Evolutionary conservation across 2,113 vertebrate species (phyloP).

Genomic region (Pao palembangensis): DNA sequence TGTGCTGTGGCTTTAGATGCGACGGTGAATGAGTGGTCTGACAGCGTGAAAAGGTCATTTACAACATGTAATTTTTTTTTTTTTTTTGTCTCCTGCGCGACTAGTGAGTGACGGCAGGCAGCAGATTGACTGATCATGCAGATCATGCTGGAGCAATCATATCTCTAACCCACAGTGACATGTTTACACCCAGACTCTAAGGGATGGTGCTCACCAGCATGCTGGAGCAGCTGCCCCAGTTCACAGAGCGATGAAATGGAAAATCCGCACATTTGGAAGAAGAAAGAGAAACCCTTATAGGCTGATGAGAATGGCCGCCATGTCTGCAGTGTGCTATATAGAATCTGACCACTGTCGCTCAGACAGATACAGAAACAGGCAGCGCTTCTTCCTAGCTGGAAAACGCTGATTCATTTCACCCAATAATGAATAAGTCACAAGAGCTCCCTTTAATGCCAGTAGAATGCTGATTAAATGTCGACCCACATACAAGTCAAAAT

Average conservation of each 20-base stretch:
- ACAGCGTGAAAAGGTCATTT: too few species aligned
- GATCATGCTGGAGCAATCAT: conserved; percentile 29
- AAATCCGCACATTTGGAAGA: conserved; percentile 1
- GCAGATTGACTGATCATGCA: conserved; percentile 30
- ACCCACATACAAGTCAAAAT: conserved; percentile 48
- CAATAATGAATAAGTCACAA: conserved; percentile 65
- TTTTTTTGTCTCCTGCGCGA: conserved; percentile 5
- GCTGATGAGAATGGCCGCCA: too few species aligned
- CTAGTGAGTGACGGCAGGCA: conserved; percentile 12
- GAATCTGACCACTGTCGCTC: neutral
- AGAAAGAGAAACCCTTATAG: conserved; percentile 10
- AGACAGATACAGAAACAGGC: conserved; percentile 29
- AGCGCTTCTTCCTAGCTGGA: conserved; percentile 43
- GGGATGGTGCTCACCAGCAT: conserved; percentile 16
- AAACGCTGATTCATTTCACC: conserved; percentile 8
- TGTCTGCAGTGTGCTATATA: neutral
- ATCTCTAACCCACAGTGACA: conserved; percentile 36
- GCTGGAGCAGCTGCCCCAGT: conserved; percentile 12
- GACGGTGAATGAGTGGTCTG: too few species aligned
- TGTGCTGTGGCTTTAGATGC: too few species aligned
- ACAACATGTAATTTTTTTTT: too few species aligned
- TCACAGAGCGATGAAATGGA: conserved; percentile 18
- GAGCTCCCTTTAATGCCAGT: conserved; percentile 45
- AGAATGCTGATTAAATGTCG: conserved; percentile 58
- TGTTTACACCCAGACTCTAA: conserved; percentile 43